Evolutionary conservation across 1,140 invertebrate genomes (phyloP), one percentile per base, ranked within the genome.

Genomic region (Tyrophagus putrescentiae): DNA sequence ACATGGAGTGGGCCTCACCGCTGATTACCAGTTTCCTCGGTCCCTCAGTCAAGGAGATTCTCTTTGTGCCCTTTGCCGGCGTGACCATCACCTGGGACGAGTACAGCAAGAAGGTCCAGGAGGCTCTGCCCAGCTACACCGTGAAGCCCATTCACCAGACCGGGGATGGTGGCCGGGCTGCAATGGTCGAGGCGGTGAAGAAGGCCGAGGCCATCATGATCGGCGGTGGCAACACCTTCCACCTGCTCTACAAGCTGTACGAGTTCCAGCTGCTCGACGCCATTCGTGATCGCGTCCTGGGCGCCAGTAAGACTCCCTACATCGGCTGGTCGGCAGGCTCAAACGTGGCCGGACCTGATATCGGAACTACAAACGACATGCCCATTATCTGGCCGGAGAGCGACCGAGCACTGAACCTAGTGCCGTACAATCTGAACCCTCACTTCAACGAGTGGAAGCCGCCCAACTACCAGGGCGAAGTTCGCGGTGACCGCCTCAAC

Each of bases 351-450:
- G 86, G 84, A 18, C 71, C 74, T 58, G 83, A 79, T 65, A 89
- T 89, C 63, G 76, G 80, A 66, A 86, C 84, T 48, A 87, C 84
- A 59, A 87, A 86, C 77, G 85, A 87, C 71, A 88, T 86, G 85
- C 85, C 85, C 4, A 85, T 89, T 16, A 78, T 82, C 39, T 81
- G 80, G 70, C 84, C 84, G 61, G 82, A 81, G 25, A 76, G 72
- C 58, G 86, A 87, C 72, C 73, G 80, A 62, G 84, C 82, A 6
- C 72, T 88, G 39, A 75, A 73, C 21, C 74, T 89, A 16, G 79
- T 89, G 3, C 82, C 84, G 3, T 87, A 87, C 69, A 87, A 89
- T 70, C 86, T 89, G 41, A 89, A 88, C 72, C 83, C 85, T 33
- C 85, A 89, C 71, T 89, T 85, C 69, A 69, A 84, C 64, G 84